Conservation (phyloP, 2,113 vertebrate genomes). For the Scomber japonicus region DNA sequence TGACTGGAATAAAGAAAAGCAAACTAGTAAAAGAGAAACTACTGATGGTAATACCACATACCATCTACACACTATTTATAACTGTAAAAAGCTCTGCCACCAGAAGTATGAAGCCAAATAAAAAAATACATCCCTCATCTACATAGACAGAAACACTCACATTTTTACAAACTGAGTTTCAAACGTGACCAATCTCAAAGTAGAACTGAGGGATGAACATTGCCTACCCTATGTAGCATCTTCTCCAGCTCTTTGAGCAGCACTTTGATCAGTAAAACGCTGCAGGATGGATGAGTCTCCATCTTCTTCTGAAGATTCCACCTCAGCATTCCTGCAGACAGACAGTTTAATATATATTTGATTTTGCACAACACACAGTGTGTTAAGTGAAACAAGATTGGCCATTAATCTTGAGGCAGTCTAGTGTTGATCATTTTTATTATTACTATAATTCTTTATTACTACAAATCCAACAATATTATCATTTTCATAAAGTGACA, state of each 20-base stretch:
- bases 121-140: too few relatives aligned
- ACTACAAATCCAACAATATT: neutral
- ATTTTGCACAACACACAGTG: too few relatives aligned
- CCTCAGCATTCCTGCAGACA: slow-evolving; percentile 86
- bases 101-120: too few relatives aligned
- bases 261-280: slow-evolving; percentile 80
- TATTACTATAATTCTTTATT: neutral
- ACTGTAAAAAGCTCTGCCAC: too few relatives aligned
- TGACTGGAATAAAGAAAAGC: slow-evolving; percentile 76
- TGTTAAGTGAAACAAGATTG: neutral
- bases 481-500: neutral
- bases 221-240: slow-evolving; percentile 62
- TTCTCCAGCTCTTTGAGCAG: slow-evolving; percentile 90
- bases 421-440: too few relatives aligned
- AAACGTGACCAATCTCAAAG: too few relatives aligned
- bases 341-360: neutral
- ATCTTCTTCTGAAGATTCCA: slow-evolving; percentile 91
- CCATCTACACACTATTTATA: neutral
- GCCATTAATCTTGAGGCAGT: neutral
- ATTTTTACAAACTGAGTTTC: too few relatives aligned
- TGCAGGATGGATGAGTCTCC: slow-evolving; percentile 82
- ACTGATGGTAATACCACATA: neutral
- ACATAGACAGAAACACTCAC: too few relatives aligned
- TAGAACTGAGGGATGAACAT: neutral
- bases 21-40: neutral